A percentile compares a stretch with the other conserved stretches of the same genome.
Conservation (phyloP, 1,140 invertebrate genomes). For the Charaxes varanes region DNA sequence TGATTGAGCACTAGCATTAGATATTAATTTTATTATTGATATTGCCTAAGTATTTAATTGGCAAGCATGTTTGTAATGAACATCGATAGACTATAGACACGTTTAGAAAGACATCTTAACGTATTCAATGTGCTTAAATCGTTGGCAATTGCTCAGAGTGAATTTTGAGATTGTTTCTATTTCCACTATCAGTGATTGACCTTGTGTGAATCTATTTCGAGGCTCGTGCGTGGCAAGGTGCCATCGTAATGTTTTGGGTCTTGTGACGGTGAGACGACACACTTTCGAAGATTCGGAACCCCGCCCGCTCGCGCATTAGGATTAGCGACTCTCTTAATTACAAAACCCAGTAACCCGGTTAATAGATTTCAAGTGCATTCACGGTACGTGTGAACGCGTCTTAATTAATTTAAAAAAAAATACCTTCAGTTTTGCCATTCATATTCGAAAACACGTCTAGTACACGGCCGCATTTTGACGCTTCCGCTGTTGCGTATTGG, state of each 20-base stretch:
- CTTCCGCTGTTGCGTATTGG: conserved; percentile 47
- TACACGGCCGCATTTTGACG: conserved; percentile 17
- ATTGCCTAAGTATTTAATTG: too few species aligned
- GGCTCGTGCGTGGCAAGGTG: conserved; percentile 44
- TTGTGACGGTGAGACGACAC: conserved; percentile 30
- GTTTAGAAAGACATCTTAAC: too few species aligned
- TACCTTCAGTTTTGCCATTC: conserved; percentile 13
- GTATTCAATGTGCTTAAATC: neutral
- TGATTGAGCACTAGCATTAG: too few species aligned
- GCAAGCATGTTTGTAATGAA: too few species aligned
- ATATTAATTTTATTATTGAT: too few species aligned
- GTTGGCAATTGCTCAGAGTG: conserved; percentile 23
- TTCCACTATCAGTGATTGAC: conserved; percentile 60
- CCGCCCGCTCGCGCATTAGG: conserved; percentile 11
- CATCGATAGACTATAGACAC: too few species aligned
- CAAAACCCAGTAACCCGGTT: conserved; percentile 63
- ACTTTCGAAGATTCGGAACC: conserved; percentile 34
- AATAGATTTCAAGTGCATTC: conserved; percentile 47
- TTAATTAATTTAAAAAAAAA: conserved; percentile 21
- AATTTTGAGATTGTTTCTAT: conserved; percentile 44
- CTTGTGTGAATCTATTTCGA: conserved; percentile 57
- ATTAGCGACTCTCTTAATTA: conserved; percentile 48
- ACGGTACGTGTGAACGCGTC: conserved; percentile 44
- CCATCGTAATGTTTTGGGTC: conserved; percentile 58
- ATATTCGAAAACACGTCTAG: conserved; percentile 11